phyloP scores from a whole-genome alignment of 2,888 invertebrate species.

The Sinelater perroti region DNA sequence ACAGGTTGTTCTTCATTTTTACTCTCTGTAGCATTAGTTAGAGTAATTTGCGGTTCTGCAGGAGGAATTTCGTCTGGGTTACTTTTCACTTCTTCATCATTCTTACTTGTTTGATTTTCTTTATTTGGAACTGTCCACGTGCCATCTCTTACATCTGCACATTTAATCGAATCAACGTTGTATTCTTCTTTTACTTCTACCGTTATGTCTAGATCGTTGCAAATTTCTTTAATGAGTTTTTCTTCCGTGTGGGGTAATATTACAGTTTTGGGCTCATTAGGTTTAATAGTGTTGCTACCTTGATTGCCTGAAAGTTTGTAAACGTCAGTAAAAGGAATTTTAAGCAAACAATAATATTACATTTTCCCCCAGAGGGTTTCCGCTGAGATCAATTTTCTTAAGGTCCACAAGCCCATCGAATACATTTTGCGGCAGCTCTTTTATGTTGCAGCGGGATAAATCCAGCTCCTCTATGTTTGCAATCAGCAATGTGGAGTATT shows the following conservation, averaged over 20 bases:
- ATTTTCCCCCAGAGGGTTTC: conserved; percentile 52
- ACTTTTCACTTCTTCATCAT: background rate
- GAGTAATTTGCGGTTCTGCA: background rate
- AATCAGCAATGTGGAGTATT: conserved; percentile 53
- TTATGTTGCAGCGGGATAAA: conserved; percentile 57
- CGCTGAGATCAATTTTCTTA: conserved; percentile 55
- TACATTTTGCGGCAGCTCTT: conserved; percentile 54
- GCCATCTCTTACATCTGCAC: conserved; percentile 34
- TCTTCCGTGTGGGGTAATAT: conserved; percentile 31
- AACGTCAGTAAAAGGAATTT: background rate
- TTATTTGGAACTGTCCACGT: conserved; percentile 1
- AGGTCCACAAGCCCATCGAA: conserved; percentile 56
- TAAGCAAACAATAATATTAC: conserved; percentile 13
- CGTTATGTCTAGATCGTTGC: conserved; percentile 29
- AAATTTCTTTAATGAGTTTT: conserved; percentile 28
- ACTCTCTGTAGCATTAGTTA: background rate
- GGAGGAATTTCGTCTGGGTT: background rate
- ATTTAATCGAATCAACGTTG: conserved; percentile 10
- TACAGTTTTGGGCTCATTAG: conserved; percentile 21
- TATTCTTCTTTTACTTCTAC: conserved; percentile 24
- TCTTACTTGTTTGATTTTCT: conserved; percentile 4
- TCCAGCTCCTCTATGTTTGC: conserved; percentile 53
- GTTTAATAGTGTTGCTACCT: background rate
- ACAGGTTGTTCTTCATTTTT: no score
- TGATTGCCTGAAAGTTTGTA: background rate